Conservation (phyloP, 2,797 vertebrate genomes). For the Enteromius anoplus region DNA sequence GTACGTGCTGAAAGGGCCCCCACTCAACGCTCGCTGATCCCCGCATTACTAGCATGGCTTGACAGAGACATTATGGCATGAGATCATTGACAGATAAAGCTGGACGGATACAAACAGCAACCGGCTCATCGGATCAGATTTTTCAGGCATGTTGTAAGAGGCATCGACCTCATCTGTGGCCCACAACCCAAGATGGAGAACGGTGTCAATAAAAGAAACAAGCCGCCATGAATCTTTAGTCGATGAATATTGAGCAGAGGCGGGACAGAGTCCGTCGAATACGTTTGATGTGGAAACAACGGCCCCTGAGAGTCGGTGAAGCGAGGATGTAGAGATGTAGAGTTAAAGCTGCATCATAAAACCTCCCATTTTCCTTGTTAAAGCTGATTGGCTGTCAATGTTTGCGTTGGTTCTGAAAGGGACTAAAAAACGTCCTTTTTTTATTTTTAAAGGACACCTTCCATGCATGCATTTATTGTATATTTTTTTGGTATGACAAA, state of each 20-base stretch:
- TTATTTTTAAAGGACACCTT: background rate
- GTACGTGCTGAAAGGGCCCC: constrained; percentile 28
- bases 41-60: constrained; percentile 58
- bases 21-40: constrained; percentile 57
- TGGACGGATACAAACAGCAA: constrained; percentile 71
- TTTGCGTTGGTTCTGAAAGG: background rate
- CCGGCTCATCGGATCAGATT: constrained; percentile 71
- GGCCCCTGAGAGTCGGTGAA: background rate
- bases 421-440: too few relatives aligned
- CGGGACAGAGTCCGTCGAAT: background rate
- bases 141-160: constrained; percentile 68
- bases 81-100: constrained; percentile 72
- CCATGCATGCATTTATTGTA: background rate
- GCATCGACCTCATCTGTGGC: constrained; percentile 63
- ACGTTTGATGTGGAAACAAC: background rate
- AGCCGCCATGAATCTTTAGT: background rate
- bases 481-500: too few relatives aligned
- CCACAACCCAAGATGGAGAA: constrained; percentile 36
- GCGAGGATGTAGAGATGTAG: background rate
- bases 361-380: too few relatives aligned
- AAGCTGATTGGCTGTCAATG: too few relatives aligned
- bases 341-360: background rate
- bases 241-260: constrained; percentile 24
- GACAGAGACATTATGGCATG: constrained; percentile 63
- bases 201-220: constrained; percentile 32